These are phyloP conservation scores for Agrypnus murinus DNA, from an alignment of 2,888 invertebrate species.

Conservation along the genomic window DNA sequence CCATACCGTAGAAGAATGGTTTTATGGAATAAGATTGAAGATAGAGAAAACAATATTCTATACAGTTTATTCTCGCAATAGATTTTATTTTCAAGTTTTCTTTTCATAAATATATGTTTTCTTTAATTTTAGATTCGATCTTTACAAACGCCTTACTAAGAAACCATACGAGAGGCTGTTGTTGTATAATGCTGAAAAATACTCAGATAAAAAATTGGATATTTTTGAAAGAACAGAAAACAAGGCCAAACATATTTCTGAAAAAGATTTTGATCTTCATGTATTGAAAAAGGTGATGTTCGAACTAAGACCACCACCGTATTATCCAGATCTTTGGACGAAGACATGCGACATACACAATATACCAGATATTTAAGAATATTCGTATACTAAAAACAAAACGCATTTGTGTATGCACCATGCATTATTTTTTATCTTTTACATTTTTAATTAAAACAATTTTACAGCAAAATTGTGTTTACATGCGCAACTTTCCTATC, in stretches of 20 bases:
- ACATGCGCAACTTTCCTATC: too few species aligned
- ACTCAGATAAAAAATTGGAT: constrained; percentile 14
- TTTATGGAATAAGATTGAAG: too few species aligned
- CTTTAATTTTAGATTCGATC: constrained; percentile 53
- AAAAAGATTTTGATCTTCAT: constrained; percentile 59
- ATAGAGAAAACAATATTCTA: too few species aligned
- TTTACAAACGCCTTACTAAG: constrained; percentile 21
- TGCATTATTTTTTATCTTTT: too few species aligned
- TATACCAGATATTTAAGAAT: constrained; percentile 25
- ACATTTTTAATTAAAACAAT: too few species aligned
- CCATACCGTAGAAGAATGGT: too few species aligned
- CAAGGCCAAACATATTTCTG: constrained; percentile 56
- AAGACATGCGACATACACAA: constrained; percentile 58
- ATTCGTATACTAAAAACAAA: too few species aligned
- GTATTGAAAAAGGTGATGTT: constrained; percentile 50
- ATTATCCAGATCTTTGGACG: constrained; percentile 64
- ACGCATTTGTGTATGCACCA: too few species aligned
- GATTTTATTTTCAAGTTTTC: too few species aligned
- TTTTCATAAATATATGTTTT: too few species aligned
- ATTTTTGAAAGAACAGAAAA: constrained; percentile 41
- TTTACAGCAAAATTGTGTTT: too few species aligned
- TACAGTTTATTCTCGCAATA: too few species aligned
- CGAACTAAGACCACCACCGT: constrained; percentile 57
- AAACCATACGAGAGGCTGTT: constrained; percentile 42
- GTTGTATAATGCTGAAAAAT: constrained; percentile 33